Percentiles rank a stretch among this genome's conserved stretches.
Evolutionary conservation across 2,888 invertebrate genomes (phyloP).

Genomic region (Resseliella maxima): DNA sequence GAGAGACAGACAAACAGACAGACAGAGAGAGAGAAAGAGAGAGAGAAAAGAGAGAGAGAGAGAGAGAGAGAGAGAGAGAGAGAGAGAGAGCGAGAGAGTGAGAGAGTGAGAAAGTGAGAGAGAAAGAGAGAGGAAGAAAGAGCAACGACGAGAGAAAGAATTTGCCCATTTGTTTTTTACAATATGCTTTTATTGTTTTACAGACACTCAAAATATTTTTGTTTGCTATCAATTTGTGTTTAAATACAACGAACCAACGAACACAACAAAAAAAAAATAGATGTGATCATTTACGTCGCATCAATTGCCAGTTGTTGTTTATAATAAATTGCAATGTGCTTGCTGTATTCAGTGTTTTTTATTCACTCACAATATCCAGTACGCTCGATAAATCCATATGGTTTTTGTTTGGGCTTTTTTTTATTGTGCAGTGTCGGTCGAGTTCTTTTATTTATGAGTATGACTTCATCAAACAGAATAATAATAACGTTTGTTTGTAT

Average conservation of each 20-base stretch:
- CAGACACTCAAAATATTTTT: neutral
- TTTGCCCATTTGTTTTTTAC: slow-evolving; percentile 22
- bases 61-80: no score
- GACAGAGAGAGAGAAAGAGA: no score
- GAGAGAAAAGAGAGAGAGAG: no score
- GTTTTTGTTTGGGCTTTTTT: neutral
- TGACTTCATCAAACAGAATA: slow-evolving; percentile 51
- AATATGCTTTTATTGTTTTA: slow-evolving; percentile 11
- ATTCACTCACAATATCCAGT: slow-evolving; percentile 1
- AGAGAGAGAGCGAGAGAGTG: no score
- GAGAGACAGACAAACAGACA: no score
- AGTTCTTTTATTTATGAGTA: slow-evolving; percentile 34
- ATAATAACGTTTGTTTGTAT: slow-evolving; percentile 45
- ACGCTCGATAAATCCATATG: slow-evolving; percentile 2
- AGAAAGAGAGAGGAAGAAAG: no score
- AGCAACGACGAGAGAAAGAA: neutral
- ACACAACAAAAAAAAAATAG: neutral
- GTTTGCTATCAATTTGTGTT: slow-evolving; percentile 1
- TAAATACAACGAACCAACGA: neutral
- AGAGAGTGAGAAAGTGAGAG: no score
- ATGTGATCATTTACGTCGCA: slow-evolving; percentile 44
- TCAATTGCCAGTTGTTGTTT: slow-evolving; percentile 44
- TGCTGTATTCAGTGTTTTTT: neutral
- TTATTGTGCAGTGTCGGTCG: neutral
- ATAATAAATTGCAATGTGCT: slow-evolving; percentile 21